phyloP scores from a whole-genome alignment of 2,797 vertebrate genomes.

The Syngnathus acus region DNA sequence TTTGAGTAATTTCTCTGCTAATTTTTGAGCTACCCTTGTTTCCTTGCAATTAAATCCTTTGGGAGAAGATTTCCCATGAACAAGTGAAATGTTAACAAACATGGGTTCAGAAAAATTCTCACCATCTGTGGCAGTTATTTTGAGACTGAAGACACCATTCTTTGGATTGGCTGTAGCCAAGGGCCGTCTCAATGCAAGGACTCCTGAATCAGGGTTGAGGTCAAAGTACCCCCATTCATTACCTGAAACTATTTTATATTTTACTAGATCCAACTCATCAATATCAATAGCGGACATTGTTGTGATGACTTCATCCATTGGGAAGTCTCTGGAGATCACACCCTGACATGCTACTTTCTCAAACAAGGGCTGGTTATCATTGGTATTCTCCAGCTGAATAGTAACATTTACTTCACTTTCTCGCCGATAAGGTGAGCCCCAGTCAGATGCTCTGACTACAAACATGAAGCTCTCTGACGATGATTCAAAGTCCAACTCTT shows the following conservation, averaged over 20 bases:
- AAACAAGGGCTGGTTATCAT: conserved; percentile 93
- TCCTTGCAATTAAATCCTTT: conserved; percentile 89
- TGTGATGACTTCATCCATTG: conserved; percentile 82
- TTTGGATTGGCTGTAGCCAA: conserved; percentile 76
- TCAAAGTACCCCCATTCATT: conserved; percentile 89
- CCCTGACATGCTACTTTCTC: conserved; percentile 93
- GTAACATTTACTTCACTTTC: conserved; percentile 95
- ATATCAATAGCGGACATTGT: conserved; percentile 95
- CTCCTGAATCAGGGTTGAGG: conserved; percentile 91
- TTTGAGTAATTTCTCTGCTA: conserved; percentile 92
- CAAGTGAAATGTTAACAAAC: conserved; percentile 90
- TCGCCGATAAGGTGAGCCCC: conserved; percentile 93
- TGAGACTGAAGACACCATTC: conserved; percentile 80
- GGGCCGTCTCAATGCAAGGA: conserved; percentile 80
- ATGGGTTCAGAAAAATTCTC: conserved; percentile 92
- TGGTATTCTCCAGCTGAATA: conserved; percentile 85
- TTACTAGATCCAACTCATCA: conserved; percentile 90
- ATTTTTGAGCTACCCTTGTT: conserved; percentile 87
- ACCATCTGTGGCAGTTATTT: conserved; percentile 93
- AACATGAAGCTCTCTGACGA: conserved; percentile 86
- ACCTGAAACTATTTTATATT: conserved; percentile 94
- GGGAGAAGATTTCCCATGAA: conserved; percentile 79
- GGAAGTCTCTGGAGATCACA: conserved; percentile 83
- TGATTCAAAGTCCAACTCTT: conserved; percentile 91
- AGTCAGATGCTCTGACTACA: conserved; percentile 91